A percentile compares a stretch with the other conserved stretches of the same genome.
phyloP scores from a whole-genome alignment of 2,888 invertebrate genomes.

The Drosophila mimetica region DNA sequence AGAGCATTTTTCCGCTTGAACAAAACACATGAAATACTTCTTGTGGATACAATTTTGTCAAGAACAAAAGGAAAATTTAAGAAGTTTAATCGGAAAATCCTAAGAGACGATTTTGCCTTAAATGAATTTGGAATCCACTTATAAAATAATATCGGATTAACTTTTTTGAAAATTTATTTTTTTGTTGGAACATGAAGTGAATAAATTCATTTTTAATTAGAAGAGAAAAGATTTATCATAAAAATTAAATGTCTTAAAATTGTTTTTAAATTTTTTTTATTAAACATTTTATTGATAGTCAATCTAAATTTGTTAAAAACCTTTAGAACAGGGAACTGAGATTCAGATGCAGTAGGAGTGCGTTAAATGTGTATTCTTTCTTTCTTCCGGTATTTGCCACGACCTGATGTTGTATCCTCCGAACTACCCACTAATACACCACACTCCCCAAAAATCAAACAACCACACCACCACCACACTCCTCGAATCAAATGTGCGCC shows the following conservation, averaged over 20 bases:
- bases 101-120: neutral
- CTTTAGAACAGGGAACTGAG: neutral
- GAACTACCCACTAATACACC: conserved; percentile 31
- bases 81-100: neutral
- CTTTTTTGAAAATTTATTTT: too few relatives aligned
- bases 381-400: conserved; percentile 57
- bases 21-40: neutral
- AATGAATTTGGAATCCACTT: neutral
- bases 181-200: neutral
- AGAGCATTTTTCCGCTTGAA: neutral
- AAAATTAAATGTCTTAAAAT: neutral
- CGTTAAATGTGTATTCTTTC: conserved; percentile 71
- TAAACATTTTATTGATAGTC: neutral
- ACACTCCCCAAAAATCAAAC: conserved; percentile 35
- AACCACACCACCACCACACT: conserved; percentile 28
- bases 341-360: conserved; percentile 18
- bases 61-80: neutral
- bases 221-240: neutral
- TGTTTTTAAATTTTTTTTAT: neutral
- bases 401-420: conserved; percentile 14
- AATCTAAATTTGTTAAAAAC: neutral
- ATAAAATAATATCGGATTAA: neutral
- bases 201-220: neutral
- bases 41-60: neutral
- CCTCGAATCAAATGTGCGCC: conserved; percentile 20